A percentile compares a stretch with the other conserved stretches of the same genome.
Conservation (phyloP, 2,113 vertebrate species). For the Periophthalmus modestus region DNA sequence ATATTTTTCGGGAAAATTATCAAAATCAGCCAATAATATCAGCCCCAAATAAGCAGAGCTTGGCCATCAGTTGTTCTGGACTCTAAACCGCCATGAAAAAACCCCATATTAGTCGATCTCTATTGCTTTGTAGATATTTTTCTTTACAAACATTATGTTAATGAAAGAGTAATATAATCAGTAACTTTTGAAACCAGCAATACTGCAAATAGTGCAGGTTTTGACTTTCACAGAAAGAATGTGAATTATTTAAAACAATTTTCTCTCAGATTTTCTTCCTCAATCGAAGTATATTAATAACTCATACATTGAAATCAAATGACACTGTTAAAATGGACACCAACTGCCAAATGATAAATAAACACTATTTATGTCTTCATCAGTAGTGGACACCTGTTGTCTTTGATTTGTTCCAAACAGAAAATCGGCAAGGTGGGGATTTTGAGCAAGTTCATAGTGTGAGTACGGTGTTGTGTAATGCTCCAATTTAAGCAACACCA, state of each 20-base stretch:
- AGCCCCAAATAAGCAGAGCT: too few relatives aligned
- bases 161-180: neutral
- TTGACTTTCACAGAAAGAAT: neutral
- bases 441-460: neutral
- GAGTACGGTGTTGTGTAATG: conserved; percentile 3
- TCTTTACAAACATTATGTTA: neutral
- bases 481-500: conserved; percentile 15
- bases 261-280: neutral
- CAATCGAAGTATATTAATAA: neutral
- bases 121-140: too few relatives aligned
- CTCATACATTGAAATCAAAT: neutral
- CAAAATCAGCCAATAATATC: too few relatives aligned
- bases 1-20: too few relatives aligned
- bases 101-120: too few relatives aligned
- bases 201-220: neutral
- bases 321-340: neutral
- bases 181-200: neutral
- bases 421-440: too few relatives aligned
- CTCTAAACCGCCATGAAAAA: too few relatives aligned
- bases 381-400: neutral
- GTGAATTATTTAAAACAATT: neutral
- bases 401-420: neutral
- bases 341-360: neutral
- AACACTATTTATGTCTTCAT: neutral
- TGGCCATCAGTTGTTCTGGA: too few relatives aligned